Evolutionary conservation across 2,888 invertebrate species (phyloP), one percentile per base, ranked within the genome.

Genomic region (Hydraecia micacea): DNA sequence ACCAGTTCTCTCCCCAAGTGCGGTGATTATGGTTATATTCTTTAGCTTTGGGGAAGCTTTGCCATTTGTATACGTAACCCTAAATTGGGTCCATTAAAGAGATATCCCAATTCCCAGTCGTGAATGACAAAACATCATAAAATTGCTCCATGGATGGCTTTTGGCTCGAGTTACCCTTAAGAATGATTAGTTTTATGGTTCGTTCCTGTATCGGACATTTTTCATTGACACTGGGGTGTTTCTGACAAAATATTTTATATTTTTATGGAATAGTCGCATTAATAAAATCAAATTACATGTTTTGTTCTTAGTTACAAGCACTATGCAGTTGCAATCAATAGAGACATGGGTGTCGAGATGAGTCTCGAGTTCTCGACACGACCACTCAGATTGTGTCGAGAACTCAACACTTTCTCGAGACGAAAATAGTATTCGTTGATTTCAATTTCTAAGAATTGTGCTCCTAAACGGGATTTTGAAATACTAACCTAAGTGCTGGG

Each of bases 91-190:
- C 87, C 89, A 90, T 88, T 89, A 89, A 86, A 88, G 63, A 90
- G 89, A 88, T 89, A 88, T 89, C 83, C 82, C 83, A 82, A 90
- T 90, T 87, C 89, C 88, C 90, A 79, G 39, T 82, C 65, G 88
- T 88, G 87, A 88, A 89, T 88, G 89, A 89, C 89, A 89, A 89
- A 89, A 88, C 89, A 90, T 89, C 90, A 90, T 89, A 90, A 89
- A 89, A 90, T 89, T 83, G 86, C 73, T 78, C 80, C 86, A 77
- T 73, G 85, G 83, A 82, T 77, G 90, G 86, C 86, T 87, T 84
- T 90, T 86, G 87, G 89, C 76, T 88, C 88, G 71, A 77, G 86
- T 88, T 90, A 87, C 90, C 90, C 87, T 84, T 87, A 90, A 86
- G 89, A 87, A 87, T 90, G 80, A 88, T 90, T 90, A 88, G 81